Conservation (phyloP, 2,797 vertebrate species). For the Leptodactylus fallax region DNA sequence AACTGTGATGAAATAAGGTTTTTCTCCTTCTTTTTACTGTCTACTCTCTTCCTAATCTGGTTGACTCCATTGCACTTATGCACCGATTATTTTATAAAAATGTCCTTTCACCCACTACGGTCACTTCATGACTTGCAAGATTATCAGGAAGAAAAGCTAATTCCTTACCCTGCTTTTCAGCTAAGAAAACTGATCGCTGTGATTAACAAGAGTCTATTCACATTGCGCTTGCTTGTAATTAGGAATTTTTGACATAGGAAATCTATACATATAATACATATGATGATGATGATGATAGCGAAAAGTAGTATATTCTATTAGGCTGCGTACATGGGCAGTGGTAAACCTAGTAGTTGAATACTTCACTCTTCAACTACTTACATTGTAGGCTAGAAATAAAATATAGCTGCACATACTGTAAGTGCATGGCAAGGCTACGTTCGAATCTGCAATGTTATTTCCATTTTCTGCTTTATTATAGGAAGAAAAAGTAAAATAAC, state of each 20-base stretch:
- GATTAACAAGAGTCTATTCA: background rate
- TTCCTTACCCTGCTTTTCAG: background rate
- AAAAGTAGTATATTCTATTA: background rate
- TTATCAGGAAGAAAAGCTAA: conserved; percentile 69
- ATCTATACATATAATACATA: background rate
- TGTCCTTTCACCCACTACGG: conserved; percentile 76
- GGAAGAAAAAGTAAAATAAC: too few relatives aligned
- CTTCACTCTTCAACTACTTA: too few relatives aligned
- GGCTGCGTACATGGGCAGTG: background rate
- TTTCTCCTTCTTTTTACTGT: conserved; percentile 75
- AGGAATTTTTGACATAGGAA: background rate
- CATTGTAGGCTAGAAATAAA: background rate
- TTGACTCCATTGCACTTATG: conserved; percentile 78
- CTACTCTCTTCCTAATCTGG: conserved; percentile 67
- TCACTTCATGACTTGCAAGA: conserved; percentile 77
- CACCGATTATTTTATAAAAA: conserved; percentile 77
- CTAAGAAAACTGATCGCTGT: background rate
- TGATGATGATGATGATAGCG: background rate
- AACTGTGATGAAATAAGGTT: conserved; percentile 83
- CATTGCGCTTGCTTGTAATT: background rate
- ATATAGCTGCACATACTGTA: too few relatives aligned
- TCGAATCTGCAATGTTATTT: too few relatives aligned
- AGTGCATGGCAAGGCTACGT: too few relatives aligned
- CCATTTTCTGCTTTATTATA: too few relatives aligned
- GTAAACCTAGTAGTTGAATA: background rate